Percentiles rank a stretch among this genome's conserved stretches.
Evolutionary conservation across 2,113 vertebrate genomes (phyloP).

Genomic region (Lethenteron camtschaticum): DNA sequence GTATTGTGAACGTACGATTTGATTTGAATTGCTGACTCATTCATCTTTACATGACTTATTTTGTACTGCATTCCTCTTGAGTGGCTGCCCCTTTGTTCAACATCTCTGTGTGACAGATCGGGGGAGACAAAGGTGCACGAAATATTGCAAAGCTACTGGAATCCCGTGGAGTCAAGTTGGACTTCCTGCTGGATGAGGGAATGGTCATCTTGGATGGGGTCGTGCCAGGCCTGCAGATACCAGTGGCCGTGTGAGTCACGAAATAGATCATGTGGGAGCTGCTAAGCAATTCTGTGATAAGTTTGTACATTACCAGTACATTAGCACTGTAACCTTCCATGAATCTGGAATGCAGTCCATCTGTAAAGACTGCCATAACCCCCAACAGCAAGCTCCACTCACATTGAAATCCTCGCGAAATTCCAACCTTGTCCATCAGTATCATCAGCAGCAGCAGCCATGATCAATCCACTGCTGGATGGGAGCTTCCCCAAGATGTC

Average conservation of each 20-base stretch:
- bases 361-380: background rate
- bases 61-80: too few species aligned
- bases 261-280: background rate
- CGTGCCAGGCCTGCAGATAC: constrained; percentile 28
- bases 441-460: too few species aligned
- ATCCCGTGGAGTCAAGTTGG: constrained; percentile 30
- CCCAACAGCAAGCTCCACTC: background rate
- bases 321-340: background rate
- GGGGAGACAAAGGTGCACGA: constrained; percentile 33
- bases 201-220: constrained; percentile 33
- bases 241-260: constrained; percentile 48
- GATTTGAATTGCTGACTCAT: too few species aligned
- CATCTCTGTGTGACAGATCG: constrained; percentile 24
- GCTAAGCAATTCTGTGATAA: background rate
- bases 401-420: too few species aligned
- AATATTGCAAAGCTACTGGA: constrained; percentile 43
- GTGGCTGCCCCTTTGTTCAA: too few species aligned
- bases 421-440: too few species aligned
- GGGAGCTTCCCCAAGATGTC: too few species aligned
- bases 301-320: background rate
- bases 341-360: background rate
- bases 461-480: too few species aligned
- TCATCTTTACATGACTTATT: too few species aligned
- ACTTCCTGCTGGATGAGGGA: constrained; percentile 60
- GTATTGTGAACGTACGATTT: too few species aligned